Evolutionary conservation across 1,140 invertebrate species (phyloP), one percentile per base, ranked within the genome.

Genomic region (Dendroctonus valens): DNA sequence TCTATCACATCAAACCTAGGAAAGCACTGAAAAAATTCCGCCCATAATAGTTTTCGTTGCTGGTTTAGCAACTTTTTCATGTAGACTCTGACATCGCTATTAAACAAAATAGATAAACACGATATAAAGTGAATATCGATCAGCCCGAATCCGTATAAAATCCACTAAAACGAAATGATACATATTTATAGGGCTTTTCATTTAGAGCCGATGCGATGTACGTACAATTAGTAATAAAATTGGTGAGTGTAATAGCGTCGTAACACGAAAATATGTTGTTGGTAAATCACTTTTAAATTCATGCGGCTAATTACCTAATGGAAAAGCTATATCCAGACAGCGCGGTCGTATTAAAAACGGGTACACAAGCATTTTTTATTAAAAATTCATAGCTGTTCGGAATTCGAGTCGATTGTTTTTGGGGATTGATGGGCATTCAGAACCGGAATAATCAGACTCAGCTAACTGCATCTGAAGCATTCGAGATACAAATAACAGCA

Each of bases 241-340:
- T 55, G 65, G 58, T 53, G 65, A 52, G 42, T 38, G 51, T 67
- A 67, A 61, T 60, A 67, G 58, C 58, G 39, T 54, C 41, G 50
- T 41, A 61, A 67, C 65, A 67, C 51, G 65, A 46, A 67, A 67
- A 67, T 67, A 67, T 61, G 58, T 50, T 55, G 51, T 67, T 62
- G 65, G 59, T 67, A 67, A 67, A 67, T 67, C 65, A 67, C 65
- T 67, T 61, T 67, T 54, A 67, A 67, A 67, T 67, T 60, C 65
- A 67, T 62, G 65, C 50, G 59, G 65, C 65, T 67, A 67, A 67
- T 67, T 67, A 67, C 65, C 51, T 67, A 67, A 67, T 67, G 65
- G 65, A 67, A 67, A 67, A 67, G 51, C 65, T 37, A 67, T 67
- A 67, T 67, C 51, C 50, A 55, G 42, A 53, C 44, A 58, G 38